Percentiles rank a stretch among this genome's conserved stretches.
These are phyloP conservation scores for Stichopus horrens DNA, from an alignment of 53 echinoderm and acorn worm genomes.

Conservation along the genomic window DNA sequence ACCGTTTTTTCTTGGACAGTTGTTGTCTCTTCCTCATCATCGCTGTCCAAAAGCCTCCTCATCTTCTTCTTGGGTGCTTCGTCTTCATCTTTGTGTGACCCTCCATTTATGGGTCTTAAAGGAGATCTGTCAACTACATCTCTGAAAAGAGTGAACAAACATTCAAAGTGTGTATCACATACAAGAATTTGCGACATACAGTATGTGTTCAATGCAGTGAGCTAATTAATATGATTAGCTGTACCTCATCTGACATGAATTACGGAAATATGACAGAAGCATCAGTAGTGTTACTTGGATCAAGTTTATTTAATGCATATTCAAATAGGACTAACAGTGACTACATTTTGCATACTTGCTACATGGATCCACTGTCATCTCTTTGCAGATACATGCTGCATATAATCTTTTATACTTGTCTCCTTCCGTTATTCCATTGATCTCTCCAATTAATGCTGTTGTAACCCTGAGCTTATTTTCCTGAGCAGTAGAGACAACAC, in stretches of 20 bases:
- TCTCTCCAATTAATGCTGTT: too few species aligned
- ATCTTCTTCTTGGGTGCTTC: slow-evolving; percentile 11
- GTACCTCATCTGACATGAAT: not conserved
- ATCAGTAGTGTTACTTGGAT: not conserved
- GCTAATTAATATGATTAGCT: not conserved
- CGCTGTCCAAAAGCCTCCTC: not conserved
- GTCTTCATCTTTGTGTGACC: not conserved
- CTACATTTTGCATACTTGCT: too few species aligned
- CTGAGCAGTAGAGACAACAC: too few species aligned
- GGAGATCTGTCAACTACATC: slow-evolving; percentile 16
- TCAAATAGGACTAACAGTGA: too few species aligned
- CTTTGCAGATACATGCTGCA: too few species aligned
- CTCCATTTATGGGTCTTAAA: slow-evolving; percentile 34
- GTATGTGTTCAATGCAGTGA: too few species aligned
- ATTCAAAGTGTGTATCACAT: not conserved
- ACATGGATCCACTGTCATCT: too few species aligned
- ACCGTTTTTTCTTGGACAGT: not conserved
- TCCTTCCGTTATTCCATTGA: too few species aligned
- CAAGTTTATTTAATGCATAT: too few species aligned
- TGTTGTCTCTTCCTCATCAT: not conserved
- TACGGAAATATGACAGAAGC: not conserved
- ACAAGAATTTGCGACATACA: not conserved
- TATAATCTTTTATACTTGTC: too few species aligned
- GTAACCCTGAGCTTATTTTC: too few species aligned
- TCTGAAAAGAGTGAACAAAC: not conserved